Evolutionary conservation across 2,113 vertebrate species (phyloP).

Genomic region (Pachyramphus minor): DNA sequence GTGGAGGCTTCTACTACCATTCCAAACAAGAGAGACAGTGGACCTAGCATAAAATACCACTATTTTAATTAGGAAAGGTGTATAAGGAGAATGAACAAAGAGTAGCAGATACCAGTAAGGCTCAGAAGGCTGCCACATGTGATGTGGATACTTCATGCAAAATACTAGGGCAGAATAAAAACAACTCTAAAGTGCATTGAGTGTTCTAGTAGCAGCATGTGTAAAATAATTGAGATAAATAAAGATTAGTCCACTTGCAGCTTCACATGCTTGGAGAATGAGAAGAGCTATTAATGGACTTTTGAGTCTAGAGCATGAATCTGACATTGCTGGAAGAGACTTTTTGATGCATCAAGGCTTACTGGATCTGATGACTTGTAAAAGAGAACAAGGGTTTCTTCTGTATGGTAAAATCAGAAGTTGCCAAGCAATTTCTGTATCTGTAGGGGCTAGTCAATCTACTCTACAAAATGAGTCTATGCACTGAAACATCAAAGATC

Average conservation of each 20-base stretch:
- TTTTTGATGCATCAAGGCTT: not conserved
- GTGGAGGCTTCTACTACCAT: not conserved
- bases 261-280: not conserved
- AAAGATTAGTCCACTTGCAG: not conserved
- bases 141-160: not conserved
- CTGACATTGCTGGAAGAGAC: not conserved
- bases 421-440: not conserved
- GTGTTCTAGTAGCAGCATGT: not conserved
- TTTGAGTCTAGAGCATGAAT: not conserved
- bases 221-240: not conserved
- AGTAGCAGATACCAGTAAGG: not conserved
- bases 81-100: not conserved
- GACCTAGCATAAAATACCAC: not conserved
- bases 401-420: not conserved
- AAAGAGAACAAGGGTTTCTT: not conserved
- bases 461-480: not conserved
- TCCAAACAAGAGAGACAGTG: not conserved
- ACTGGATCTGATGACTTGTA: not conserved
- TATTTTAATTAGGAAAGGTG: not conserved
- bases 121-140: not conserved
- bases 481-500: not conserved
- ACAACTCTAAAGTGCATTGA: not conserved
- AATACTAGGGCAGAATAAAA: not conserved
- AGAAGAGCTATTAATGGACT: not conserved
- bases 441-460: not conserved